Evolutionary conservation across 2,888 invertebrate genomes (phyloP).

Genomic region (Spodoptera exigua): DNA sequence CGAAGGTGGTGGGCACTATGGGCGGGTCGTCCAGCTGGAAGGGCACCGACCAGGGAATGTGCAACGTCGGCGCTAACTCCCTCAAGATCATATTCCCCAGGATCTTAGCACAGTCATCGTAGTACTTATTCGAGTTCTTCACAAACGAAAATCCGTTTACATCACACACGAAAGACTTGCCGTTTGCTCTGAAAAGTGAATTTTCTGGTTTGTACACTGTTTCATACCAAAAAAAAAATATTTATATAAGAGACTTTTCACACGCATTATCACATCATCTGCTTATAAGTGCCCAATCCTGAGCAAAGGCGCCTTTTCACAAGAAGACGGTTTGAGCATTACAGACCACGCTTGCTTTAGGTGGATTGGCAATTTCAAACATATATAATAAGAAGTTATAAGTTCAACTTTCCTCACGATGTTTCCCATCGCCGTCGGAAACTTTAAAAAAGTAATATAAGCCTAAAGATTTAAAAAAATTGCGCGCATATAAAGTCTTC

Average conservation of each 20-base stretch:
- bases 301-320: background rate
- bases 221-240: no score
- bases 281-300: background rate
- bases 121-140: slow-evolving; percentile 99
- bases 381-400: no score
- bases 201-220: no score
- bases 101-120: slow-evolving; percentile 99
- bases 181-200: slow-evolving; percentile 94
- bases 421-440: no score
- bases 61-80: slow-evolving; percentile 97
- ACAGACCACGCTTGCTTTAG: no score
- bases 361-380: no score
- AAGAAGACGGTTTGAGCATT: no score
- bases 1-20: slow-evolving; percentile 99
- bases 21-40: slow-evolving; percentile 99
- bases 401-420: no score
- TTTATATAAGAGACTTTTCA: slow-evolving; percentile 2
- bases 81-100: slow-evolving; percentile 99
- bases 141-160: slow-evolving; percentile 99
- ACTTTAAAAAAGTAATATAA: no score
- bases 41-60: slow-evolving; percentile 99
- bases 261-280: background rate
- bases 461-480: background rate
- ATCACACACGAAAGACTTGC: slow-evolving; percentile 99
- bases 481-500: background rate